Evolutionary conservation across 1,140 invertebrate genomes (phyloP).

Genomic region (Diorhabda sublineata): DNA sequence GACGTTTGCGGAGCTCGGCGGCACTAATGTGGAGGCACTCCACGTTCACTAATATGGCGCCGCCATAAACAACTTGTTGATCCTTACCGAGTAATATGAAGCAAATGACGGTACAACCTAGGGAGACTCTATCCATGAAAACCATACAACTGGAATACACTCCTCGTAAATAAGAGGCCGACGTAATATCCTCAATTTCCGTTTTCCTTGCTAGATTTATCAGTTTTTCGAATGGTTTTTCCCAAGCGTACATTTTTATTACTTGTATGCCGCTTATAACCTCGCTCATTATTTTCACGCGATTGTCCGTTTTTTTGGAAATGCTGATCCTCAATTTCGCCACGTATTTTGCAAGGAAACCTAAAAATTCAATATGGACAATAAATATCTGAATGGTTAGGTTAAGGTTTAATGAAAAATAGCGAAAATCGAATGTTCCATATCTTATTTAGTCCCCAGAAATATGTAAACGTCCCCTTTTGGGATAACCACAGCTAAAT

Average conservation of each 20-base stretch:
- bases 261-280: constrained; percentile 68
- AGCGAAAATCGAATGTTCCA: too few species aligned
- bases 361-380: constrained; percentile 35
- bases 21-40: too few species aligned
- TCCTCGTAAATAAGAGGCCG: constrained; percentile 66
- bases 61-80: too few species aligned
- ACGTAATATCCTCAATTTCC: constrained; percentile 66
- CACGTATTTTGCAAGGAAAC: constrained; percentile 52
- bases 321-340: constrained; percentile 54
- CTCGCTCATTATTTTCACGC: constrained; percentile 77
- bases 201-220: constrained; percentile 52
- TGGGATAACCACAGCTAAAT: too few species aligned
- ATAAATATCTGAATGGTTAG: too few species aligned
- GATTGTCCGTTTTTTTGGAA: constrained; percentile 62
- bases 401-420: too few species aligned
- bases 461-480: too few species aligned
- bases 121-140: constrained; percentile 66
- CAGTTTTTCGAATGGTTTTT: constrained; percentile 61
- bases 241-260: constrained; percentile 81
- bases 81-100: constrained; percentile 57
- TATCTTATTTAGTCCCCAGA: too few species aligned
- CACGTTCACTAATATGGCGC: too few species aligned
- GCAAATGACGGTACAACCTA: constrained; percentile 69
- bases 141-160: constrained; percentile 66
- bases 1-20: too few species aligned